Evolutionary conservation across 2,113 vertebrate species (phyloP), one percentile per base, ranked within the genome.

Genomic region (Siniperca chuatsi): DNA sequence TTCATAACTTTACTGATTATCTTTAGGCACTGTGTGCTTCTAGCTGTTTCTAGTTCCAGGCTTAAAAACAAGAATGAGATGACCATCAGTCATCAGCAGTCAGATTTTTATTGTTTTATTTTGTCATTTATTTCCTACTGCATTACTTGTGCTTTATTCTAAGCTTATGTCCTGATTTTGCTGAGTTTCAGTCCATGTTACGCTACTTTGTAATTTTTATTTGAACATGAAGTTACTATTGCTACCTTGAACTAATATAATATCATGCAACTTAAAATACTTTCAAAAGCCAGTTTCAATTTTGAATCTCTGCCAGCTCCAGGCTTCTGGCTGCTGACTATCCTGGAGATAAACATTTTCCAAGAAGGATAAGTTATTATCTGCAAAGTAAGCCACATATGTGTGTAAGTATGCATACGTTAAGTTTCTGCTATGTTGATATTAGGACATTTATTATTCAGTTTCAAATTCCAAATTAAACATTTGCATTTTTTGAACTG

Each of bases 331-430:
- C 70, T 65, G 83, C 48, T 70, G 54, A 79, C 48, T 48, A 23
- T 68, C 40, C 58, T 20, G 35, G 61, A 84, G 42, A 74, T 83
- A 81, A 86, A 52, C 62, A 20, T 33, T 60, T 21, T 73, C 12
- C 40, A 81, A 46, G 58, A 81, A 23, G 16, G 21, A 70, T 25
- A 82, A 79, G 44, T 60, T 42, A 23, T 37, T 48, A 68, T 68
- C 21, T 61, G 50, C 25, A 48, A 21, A 48, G 35, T 50, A 6
- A 40, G 16, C 20, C 9, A 9, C 23, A 2, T 13, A 16, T 54
- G 35, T 71, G 3, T 42, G 12, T 37, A 83, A 57, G 61, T n/a
- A n/a, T 68, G 5, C 9, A 16, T 23, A 13, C 0, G 29, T 33
- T 48, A 11, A 37, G 58, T 16, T 50, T 44, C 23, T 58, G 40